Evolutionary conservation across 2,113 vertebrate species (phyloP), one percentile per base, ranked within the genome.

Genomic region (Apodemus sylvaticus): DNA sequence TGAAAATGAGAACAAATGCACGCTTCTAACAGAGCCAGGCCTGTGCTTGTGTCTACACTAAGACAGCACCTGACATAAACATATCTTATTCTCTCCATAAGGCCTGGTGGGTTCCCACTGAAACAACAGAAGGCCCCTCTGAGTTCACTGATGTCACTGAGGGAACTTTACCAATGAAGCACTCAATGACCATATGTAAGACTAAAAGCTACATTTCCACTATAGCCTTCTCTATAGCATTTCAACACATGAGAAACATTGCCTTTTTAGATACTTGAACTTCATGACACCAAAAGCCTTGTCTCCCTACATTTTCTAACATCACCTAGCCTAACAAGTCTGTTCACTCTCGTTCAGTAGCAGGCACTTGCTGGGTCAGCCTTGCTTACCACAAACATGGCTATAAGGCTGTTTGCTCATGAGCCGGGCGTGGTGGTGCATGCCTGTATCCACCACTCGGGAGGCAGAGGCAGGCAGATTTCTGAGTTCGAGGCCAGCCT

Each of bases 191-290:
- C 14, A 93, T 24, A 89, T 10, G 48, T 1, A 87, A 7, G 73
- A 93, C 45, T 86, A 86, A 92, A 86, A 95, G 20, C 39, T 89
- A 71, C 92, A 93, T 95, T 94, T 42, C 62, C 53, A 81, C 73
- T 85, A 71, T 93, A 95, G 83, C 13, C 92, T 55, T 85, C 45
- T n/a, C 42, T 92, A 79, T 86, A 55, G 64, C 86, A 87, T 45
- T 91, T 77, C 86, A 78, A 94, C 24, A 94, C 45, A 71, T 2
- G 62, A 95, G 51, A 86, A 51, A 48, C 53, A 26, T 51, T 86
- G 86, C 73, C 70, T 95, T 90, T 94, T 81, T 36, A 89, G 58
- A 88, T 55, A 81, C 48, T 85, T 79, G 79, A 39, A 95, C 39
- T 90, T 89, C 82, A n/a, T 55, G 16, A 89, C 17, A 71, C 4